Evolutionary conservation across 2,888 invertebrate genomes (phyloP).

Genomic region (Ommatoiulus sabulosus): DNA sequence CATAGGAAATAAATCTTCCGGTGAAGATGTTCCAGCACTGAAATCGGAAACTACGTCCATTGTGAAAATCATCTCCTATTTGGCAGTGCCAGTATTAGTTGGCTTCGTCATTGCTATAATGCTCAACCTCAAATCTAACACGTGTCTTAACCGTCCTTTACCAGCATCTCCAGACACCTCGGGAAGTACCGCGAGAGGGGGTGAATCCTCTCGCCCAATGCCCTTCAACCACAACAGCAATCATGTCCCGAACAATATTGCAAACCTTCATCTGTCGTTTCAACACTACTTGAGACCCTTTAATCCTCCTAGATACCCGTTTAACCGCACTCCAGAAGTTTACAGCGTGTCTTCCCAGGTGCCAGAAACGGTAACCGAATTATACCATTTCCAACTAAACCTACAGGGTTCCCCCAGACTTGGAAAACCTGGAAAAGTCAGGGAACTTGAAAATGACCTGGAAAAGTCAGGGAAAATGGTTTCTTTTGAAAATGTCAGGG

Average conservation of each 20-base stretch:
- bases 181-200: background rate
- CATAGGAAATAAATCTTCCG: background rate
- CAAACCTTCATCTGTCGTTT: constrained; percentile 8
- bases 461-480: no score
- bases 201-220: background rate
- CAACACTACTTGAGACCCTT: background rate
- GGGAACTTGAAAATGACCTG: no score
- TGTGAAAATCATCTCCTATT: constrained; percentile 20
- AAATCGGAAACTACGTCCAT: background rate
- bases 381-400: no score
- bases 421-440: no score
- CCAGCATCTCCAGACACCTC: background rate
- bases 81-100: background rate
- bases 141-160: background rate
- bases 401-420: no score
- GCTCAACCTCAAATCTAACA: constrained; percentile 3
- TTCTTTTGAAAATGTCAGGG: no score
- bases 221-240: background rate
- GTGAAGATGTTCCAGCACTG: background rate
- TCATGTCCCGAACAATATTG: background rate
- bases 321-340: background rate
- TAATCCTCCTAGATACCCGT: background rate
- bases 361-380: background rate
- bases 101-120: constrained; percentile 16
- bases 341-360: background rate